Conservation (phyloP, 2,797 vertebrate genomes). For the Potorous gilbertii region DNA sequence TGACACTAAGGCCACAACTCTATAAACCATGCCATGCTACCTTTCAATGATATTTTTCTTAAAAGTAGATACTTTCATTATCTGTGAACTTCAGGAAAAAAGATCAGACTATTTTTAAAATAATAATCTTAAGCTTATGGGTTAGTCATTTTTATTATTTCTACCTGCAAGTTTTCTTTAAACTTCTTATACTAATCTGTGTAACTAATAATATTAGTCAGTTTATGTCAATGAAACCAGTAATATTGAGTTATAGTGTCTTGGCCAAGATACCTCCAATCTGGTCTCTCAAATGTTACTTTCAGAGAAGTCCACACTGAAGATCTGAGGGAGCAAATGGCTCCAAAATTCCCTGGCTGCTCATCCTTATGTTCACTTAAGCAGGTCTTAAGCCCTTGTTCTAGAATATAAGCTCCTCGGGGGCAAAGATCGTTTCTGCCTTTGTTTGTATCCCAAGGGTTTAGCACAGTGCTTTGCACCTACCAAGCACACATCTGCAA, state of each 20-base stretch:
- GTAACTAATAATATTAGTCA: not conserved
- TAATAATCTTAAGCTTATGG: not conserved
- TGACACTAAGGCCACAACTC: not conserved
- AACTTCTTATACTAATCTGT: slow-evolving; percentile 1
- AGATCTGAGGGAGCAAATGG: too few species aligned
- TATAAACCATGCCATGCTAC: not conserved
- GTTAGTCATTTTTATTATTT: slow-evolving; percentile 19
- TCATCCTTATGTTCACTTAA: not conserved
- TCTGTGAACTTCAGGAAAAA: slow-evolving; percentile 45
- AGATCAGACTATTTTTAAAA: slow-evolving; percentile 36
- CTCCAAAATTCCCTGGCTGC: not conserved
- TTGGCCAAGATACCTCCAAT: not conserved
- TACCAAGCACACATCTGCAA: not conserved
- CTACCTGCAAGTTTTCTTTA: slow-evolving; percentile 46
- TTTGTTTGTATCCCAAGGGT: not conserved
- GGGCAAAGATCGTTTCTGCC: not conserved
- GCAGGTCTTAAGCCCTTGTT: not conserved
- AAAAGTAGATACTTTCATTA: slow-evolving; percentile 17
- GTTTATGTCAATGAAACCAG: not conserved
- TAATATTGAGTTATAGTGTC: not conserved
- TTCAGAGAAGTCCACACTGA: not conserved
- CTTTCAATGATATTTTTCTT: not conserved
- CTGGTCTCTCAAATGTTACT: not conserved
- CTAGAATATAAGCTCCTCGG: not conserved
- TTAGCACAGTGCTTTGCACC: not conserved